These are phyloP conservation scores for Tinea pellionella DNA, from an alignment of 2,888 invertebrate species.

Conservation along the genomic window DNA sequence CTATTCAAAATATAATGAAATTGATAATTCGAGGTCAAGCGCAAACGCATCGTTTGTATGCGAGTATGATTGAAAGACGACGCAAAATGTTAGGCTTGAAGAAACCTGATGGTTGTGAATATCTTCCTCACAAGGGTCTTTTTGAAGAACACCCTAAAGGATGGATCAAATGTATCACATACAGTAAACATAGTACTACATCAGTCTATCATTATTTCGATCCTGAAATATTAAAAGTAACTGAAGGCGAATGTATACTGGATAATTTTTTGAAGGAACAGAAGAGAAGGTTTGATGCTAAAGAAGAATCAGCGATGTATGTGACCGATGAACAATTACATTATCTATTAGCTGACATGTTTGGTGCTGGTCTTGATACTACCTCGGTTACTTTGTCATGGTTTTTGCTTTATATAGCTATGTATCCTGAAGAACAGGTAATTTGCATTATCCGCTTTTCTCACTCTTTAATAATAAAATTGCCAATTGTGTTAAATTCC, in stretches of 20 bases:
- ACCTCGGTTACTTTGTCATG: slow-evolving; percentile 83
- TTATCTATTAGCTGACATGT: slow-evolving; percentile 83
- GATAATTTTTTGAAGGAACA: slow-evolving; percentile 75
- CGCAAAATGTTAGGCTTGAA: slow-evolving; percentile 39
- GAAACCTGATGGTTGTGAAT: slow-evolving; percentile 37
- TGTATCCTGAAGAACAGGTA: slow-evolving; percentile 75
- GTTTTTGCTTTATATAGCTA: slow-evolving; percentile 83
- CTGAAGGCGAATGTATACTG: slow-evolving; percentile 68
- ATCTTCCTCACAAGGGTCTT: slow-evolving; percentile 35
- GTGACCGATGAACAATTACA: slow-evolving; percentile 77
- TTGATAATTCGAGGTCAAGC: slow-evolving; percentile 76
- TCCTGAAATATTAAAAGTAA: slow-evolving; percentile 42
- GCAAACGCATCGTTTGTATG: slow-evolving; percentile 79
- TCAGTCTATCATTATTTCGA: slow-evolving; percentile 52
- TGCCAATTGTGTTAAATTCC: not conserved
- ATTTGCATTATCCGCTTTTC: not conserved
- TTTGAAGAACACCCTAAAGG: slow-evolving; percentile 48
- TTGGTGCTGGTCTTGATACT: slow-evolving; percentile 89
- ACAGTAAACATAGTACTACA: slow-evolving; percentile 41
- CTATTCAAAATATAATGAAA: slow-evolving; percentile 72
- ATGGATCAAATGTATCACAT: slow-evolving; percentile 52
- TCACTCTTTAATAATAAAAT: not conserved
- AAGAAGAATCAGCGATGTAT: slow-evolving; percentile 51
- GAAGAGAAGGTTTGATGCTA: slow-evolving; percentile 49
- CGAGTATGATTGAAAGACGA: slow-evolving; percentile 72